phyloP scores from a whole-genome alignment of 2,113 vertebrate species.

The Labeo rohita region DNA sequence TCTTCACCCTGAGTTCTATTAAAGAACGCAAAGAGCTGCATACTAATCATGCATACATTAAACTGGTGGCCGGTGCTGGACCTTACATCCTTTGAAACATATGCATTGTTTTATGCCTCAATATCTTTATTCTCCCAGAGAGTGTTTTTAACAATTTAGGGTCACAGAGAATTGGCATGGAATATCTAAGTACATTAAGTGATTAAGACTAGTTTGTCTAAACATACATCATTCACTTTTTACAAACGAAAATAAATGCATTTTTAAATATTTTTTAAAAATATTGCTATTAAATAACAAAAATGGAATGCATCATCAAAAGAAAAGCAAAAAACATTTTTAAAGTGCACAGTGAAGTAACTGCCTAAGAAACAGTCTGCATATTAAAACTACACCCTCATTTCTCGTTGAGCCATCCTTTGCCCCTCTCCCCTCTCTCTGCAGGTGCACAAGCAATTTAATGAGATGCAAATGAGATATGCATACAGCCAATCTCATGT shows the following conservation, averaged over 20 bases:
- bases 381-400: constrained; percentile 36
- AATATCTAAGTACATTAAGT: not conserved
- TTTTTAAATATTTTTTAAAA: not conserved
- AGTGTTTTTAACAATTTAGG: not conserved
- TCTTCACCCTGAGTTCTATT: constrained; percentile 57
- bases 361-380: not conserved
- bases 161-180: not conserved
- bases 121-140: not conserved
- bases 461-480: constrained; percentile 94
- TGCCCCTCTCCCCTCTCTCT: constrained; percentile 51
- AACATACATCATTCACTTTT: not conserved
- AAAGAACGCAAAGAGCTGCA: constrained; percentile 56
- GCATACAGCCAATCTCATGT: constrained; percentile 89
- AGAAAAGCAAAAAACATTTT: not conserved
- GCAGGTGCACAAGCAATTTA: constrained; percentile 75
- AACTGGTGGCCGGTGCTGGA: constrained; percentile 38
- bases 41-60: constrained; percentile 69
- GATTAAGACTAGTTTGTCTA: not conserved
- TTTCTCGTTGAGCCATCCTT: constrained; percentile 39
- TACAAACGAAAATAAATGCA: not conserved
- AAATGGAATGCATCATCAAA: not conserved
- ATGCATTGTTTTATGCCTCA: not conserved
- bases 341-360: not conserved
- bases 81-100: constrained; percentile 72
- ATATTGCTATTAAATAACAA: not conserved